These are phyloP conservation scores for Uropsilus gracilis DNA, from an alignment of 2,113 vertebrate genomes.

Conservation along the genomic window DNA sequence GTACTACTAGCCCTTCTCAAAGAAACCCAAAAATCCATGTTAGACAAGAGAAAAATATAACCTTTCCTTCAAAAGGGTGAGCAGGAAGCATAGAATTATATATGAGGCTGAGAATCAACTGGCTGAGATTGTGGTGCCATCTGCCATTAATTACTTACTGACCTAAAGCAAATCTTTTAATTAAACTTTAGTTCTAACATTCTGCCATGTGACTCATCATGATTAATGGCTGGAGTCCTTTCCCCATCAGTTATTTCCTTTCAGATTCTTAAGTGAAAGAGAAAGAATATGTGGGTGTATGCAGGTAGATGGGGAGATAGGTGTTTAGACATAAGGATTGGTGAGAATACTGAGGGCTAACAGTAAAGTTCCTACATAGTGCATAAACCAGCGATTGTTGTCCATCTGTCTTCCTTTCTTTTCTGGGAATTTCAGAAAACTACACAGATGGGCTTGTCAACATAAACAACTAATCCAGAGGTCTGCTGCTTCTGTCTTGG, in stretches of 20 bases:
- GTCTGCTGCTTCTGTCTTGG: background rate
- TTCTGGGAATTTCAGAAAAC: slow-evolving; percentile 45
- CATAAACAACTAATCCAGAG: background rate
- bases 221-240: background rate
- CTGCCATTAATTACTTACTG: background rate
- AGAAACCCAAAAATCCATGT: background rate
- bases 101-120: background rate
- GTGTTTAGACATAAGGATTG: background rate
- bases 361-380: background rate
- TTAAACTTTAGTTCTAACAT: slow-evolving; percentile 44
- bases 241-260: background rate
- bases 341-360: background rate
- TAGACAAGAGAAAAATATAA: background rate
- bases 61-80: slow-evolving; percentile 17
- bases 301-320: background rate
- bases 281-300: background rate
- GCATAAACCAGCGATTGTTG: background rate
- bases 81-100: background rate
- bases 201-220: background rate
- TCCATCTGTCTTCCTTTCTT: slow-evolving; percentile 8
- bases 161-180: background rate
- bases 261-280: background rate
- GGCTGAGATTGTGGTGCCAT: background rate
- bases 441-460: background rate
- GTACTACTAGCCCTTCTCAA: background rate